Evolutionary conservation across 2,113 vertebrate genomes (phyloP), one percentile per base, ranked within the genome.

Genomic region (Anser brachyrhynchus): DNA sequence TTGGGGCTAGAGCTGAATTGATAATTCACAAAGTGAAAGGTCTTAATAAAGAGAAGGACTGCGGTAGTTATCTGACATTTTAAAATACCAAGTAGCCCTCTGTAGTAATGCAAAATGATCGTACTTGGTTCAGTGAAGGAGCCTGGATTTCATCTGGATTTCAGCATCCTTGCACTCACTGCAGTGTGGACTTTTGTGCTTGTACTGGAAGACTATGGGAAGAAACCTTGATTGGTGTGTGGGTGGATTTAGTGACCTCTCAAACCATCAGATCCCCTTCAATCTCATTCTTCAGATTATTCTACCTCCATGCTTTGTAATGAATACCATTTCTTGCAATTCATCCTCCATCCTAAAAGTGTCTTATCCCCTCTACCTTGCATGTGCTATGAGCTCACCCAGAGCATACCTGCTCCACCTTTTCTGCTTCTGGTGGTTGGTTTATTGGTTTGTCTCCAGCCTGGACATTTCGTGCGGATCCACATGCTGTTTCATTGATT

Each of bases 401-500:
- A 58, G 54, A 1, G 3, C 31, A 29, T 43, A 87, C 9, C 3
- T 6, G 9, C 6, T 62, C 11, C 58, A 25, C 25, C 7, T 37
- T 52, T 8, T 90, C 86, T 74, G 7, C 72, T 62, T 55, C 85
- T 70, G 33, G 22, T 3, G 71, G 65, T 29, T 28, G 41, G 51
- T 8, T 73, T 66, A 52, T 85, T 1, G 0, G 19, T 79, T 86
- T 90, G 35, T 44, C 75, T 61, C 35, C 39, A 44, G 75, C 90
- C 91, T 86, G 89, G 78, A 31, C 43, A 58, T 95, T 87, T 93
- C 77, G 87, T 71, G 78, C 79, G 81, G 89, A 83, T 33, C 13
- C 1, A 3, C 66, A 76, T 12, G 12, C 39, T 51, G 22, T 85
- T 95, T 93, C 94, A 96, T 94, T 96, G 88, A 84, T 86, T 98